Evolutionary conservation across 2,888 invertebrate species (phyloP).

Genomic region (Phengaris arion): DNA sequence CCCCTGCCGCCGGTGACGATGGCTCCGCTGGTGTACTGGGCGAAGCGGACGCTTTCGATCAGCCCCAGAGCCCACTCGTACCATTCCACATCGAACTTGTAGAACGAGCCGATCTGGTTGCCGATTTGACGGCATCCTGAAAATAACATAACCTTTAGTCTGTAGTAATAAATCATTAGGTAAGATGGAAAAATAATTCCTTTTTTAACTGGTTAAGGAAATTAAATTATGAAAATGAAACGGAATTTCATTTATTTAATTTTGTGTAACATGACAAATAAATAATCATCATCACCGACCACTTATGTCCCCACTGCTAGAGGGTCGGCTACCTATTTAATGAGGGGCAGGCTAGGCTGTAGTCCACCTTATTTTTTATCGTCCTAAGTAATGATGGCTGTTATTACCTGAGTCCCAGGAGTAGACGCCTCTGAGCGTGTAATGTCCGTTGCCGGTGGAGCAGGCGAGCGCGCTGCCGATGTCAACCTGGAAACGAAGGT

Average conservation of each 20-base stretch:
- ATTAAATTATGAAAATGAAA: too few species aligned
- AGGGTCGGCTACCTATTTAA: too few species aligned
- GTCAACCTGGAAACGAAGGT: conserved; percentile 72
- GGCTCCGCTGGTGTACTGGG: conserved; percentile 52
- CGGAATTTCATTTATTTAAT: too few species aligned
- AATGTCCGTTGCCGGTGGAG: conserved; percentile 83
- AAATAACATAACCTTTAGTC: conserved; percentile 32
- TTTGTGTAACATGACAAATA: too few species aligned
- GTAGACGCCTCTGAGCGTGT: conserved; percentile 86
- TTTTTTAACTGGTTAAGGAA: too few species aligned
- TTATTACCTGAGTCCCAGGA: conserved; percentile 85
- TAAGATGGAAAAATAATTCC: too few species aligned
- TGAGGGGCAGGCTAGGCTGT: too few species aligned
- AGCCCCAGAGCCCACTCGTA: conserved; percentile 74
- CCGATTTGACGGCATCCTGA: conserved; percentile 77
- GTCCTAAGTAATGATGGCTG: background rate
- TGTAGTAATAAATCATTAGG: background rate
- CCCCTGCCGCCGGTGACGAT: conserved; percentile 46
- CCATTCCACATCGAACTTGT: conserved; percentile 82
- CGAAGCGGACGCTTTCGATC: conserved; percentile 62
- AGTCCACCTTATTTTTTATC: too few species aligned
- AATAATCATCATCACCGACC: too few species aligned
- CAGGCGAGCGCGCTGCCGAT: conserved; percentile 91
- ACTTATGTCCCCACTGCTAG: too few species aligned
- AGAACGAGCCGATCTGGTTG: conserved; percentile 79